These are phyloP conservation scores for Vidua chalybeata DNA, from an alignment of 2,113 vertebrate genomes.

Conservation along the genomic window DNA sequence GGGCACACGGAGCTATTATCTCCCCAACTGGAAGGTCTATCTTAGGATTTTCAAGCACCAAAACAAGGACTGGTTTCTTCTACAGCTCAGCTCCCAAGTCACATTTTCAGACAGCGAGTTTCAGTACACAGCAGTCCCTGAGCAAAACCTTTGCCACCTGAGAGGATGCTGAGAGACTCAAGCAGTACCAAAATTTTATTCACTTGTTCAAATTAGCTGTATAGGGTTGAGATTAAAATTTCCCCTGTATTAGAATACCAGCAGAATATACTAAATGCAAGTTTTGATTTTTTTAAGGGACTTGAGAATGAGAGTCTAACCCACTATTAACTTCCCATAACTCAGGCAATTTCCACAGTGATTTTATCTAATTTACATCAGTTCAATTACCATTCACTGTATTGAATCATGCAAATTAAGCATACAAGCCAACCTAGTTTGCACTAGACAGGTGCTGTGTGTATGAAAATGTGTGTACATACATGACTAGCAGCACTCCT, in stretches of 20 bases:
- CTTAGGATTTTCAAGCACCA: background rate
- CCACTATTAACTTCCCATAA: background rate
- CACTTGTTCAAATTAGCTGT: background rate
- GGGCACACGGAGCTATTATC: background rate
- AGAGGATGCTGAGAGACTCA: background rate
- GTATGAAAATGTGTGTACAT: constrained; percentile 38
- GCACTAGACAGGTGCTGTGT: background rate
- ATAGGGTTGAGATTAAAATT: background rate
- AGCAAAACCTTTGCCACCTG: background rate
- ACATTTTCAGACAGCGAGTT: background rate
- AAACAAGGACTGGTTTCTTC: background rate
- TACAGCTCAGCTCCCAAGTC: background rate
- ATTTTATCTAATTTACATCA: background rate
- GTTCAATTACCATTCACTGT: background rate
- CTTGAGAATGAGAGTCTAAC: background rate
- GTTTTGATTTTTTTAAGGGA: background rate
- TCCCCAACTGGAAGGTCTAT: background rate
- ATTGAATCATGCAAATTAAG: background rate
- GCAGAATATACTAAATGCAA: background rate
- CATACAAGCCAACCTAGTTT: background rate
- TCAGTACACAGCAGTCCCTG: background rate
- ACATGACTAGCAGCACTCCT: constrained; percentile 92
- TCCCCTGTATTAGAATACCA: background rate
- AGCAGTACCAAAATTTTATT: background rate
- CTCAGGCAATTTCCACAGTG: background rate